Evolutionary conservation across 2,113 vertebrate genomes (phyloP), one percentile per base, ranked within the genome.

Genomic region (Phalacrocorax brasilianus): DNA sequence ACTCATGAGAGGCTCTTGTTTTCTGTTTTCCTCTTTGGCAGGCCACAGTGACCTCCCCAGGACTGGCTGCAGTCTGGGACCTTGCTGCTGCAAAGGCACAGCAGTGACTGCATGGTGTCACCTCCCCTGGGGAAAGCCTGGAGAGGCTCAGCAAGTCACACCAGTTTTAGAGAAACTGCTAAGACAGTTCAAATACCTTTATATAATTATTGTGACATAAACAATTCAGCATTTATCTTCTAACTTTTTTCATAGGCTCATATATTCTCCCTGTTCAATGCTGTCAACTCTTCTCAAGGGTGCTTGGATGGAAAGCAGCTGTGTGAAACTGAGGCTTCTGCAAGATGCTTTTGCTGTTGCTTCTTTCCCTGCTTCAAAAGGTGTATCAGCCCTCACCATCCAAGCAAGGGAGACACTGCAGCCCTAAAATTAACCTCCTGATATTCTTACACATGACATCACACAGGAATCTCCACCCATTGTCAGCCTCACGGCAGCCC

Each of bases 1-100:
- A 53, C 26, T 55, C 1, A 1, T 24, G 22, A 30, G 27, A 50
- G 8, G 27, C 35, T 56, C 62, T 68, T 22, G 35, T 63, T 63
- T 33, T 50, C 33, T 7, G 8, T 32, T 74, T 58, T 40, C 40
- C 30, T 49, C 55, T 63, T n/a, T 0, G 3, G 12, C 52, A 12
- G 27, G 14, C 10, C 58, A 5, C 32, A 27, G 12, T 44, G 50
- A 50, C 50, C 45, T 58, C 27, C 33, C 23, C 0, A 0, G 14
- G 12, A 14, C 27, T 14, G 52, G 59, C 52, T 30, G 42, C 0
- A 2, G 9, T 24, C 18, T 1, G 1, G 59, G 12, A 28, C 44
- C 30, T 63, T 14, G 24, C 42, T 8, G 20, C 47, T 77, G 44
- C 27, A 52, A 33, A 67, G 61, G 38, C 1, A 1, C 47, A 28